phyloP scores from a whole-genome alignment of 2,888 invertebrate genomes.

The Charanyca ferruginea region DNA sequence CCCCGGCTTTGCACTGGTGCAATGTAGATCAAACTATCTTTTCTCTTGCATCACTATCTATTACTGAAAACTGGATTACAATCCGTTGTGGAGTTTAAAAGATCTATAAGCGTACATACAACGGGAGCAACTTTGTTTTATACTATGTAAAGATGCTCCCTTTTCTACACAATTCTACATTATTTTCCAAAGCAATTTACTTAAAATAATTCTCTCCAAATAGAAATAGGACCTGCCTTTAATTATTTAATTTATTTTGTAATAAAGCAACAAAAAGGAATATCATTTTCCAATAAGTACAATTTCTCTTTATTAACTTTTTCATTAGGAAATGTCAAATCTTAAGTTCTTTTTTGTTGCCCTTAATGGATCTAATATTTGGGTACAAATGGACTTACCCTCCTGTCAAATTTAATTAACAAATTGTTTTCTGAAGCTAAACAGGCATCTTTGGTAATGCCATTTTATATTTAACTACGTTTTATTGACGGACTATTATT shows the following conservation, averaged over 20 bases:
- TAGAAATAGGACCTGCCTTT: slow-evolving; percentile 16
- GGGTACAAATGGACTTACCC: slow-evolving; percentile 23
- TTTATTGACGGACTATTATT: background rate
- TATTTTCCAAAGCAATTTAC: background rate
- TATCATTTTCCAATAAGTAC: slow-evolving; percentile 1
- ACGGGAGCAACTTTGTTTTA: no score
- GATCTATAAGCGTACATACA: no score
- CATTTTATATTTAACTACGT: slow-evolving; percentile 14
- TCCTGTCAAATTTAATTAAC: slow-evolving; percentile 55
- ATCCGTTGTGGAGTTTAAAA: no score
- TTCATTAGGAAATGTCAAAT: slow-evolving; percentile 25
- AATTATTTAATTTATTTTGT: slow-evolving; percentile 36
- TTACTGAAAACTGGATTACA: no score
- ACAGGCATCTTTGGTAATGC: slow-evolving; percentile 6
- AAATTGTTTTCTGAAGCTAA: slow-evolving; percentile 38
- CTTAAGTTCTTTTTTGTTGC: slow-evolving; percentile 11
- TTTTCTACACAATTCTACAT: background rate
- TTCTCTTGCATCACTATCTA: no score
- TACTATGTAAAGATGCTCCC: no score
- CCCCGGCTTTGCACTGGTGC: no score
- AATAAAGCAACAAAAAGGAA: background rate
- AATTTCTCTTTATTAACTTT: slow-evolving; percentile 31
- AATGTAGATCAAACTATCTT: no score
- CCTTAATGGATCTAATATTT: slow-evolving; percentile 34
- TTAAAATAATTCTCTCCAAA: slow-evolving; percentile 13